These are phyloP conservation scores for Teleogryllus occipitalis DNA, from an alignment of 1,140 invertebrate genomes.

Conservation along the genomic window DNA sequence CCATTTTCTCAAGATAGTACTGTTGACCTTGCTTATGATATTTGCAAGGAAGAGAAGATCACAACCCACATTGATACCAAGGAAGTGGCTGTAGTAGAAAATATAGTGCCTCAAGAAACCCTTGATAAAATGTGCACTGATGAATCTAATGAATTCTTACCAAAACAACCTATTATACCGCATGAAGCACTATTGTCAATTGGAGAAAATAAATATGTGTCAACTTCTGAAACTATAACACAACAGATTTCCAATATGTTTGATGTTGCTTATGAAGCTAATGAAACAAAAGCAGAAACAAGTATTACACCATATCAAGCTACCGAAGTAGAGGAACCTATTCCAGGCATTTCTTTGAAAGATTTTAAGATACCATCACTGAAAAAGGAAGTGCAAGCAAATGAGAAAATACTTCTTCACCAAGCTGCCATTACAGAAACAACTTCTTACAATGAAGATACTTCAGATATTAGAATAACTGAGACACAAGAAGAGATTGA, in stretches of 20 bases:
- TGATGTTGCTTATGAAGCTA: conserved; percentile 20
- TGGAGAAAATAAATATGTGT: conserved; percentile 18
- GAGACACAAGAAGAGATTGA: background rate
- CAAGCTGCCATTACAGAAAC: background rate
- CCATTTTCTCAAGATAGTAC: background rate
- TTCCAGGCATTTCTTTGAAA: conserved; percentile 18
- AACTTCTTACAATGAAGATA: background rate
- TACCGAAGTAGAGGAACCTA: conserved; percentile 19
- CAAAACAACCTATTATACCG: too few species aligned
- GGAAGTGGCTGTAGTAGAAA: conserved; percentile 8
- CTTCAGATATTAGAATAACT: background rate
- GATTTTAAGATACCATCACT: conserved; percentile 16
- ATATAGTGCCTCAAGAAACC: background rate
- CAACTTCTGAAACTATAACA: conserved; percentile 23
- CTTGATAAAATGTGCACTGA: too few species aligned
- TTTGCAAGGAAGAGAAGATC: background rate
- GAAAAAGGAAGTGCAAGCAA: conserved; percentile 15
- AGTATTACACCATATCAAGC: conserved; percentile 21
- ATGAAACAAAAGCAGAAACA: conserved; percentile 19
- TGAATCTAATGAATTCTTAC: too few species aligned
- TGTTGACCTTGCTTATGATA: background rate
- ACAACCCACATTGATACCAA: background rate
- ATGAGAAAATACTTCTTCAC: background rate
- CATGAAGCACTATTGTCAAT: conserved; percentile 21
- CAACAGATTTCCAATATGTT: conserved; percentile 24